Conservation (phyloP, 2,113 vertebrate genomes). For the Rhea pennata region DNA sequence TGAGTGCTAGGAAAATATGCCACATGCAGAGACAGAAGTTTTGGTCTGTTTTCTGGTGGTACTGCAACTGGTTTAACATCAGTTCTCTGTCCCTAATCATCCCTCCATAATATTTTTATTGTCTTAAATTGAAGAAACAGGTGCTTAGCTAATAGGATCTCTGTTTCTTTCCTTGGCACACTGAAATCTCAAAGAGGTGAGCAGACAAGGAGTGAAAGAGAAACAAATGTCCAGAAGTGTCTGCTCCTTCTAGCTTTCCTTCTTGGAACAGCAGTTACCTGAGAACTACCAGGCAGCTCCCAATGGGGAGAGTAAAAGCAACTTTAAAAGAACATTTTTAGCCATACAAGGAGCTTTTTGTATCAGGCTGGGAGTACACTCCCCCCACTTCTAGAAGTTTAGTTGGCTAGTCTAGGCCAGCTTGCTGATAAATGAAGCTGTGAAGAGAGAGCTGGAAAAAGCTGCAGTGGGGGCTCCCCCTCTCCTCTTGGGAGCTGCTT, state of each 20-base stretch:
- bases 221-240: neutral
- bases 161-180: neutral
- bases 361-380: neutral
- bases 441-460: neutral
- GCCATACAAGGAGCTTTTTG: neutral
- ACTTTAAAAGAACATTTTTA: neutral
- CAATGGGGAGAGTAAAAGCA: neutral
- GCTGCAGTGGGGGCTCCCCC: neutral
- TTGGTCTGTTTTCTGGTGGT: neutral
- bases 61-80: neutral
- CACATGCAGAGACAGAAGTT: neutral
- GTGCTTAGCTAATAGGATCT: neutral
- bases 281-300: neutral
- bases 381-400: neutral
- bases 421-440: neutral
- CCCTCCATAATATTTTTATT: neutral
- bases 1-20: neutral
- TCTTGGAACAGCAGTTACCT: neutral
- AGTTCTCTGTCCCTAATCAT: neutral
- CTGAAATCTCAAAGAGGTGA: neutral
- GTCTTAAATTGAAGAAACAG: slow-evolving; percentile 7
- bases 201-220: neutral
- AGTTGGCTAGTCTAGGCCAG: neutral
- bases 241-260: slow-evolving; percentile 6
- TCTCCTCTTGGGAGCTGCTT: neutral